Percentiles rank a stretch among this genome's conserved stretches.
Evolutionary conservation across 2,113 vertebrate species (phyloP).

Genomic region (Camarhynchus parvulus): DNA sequence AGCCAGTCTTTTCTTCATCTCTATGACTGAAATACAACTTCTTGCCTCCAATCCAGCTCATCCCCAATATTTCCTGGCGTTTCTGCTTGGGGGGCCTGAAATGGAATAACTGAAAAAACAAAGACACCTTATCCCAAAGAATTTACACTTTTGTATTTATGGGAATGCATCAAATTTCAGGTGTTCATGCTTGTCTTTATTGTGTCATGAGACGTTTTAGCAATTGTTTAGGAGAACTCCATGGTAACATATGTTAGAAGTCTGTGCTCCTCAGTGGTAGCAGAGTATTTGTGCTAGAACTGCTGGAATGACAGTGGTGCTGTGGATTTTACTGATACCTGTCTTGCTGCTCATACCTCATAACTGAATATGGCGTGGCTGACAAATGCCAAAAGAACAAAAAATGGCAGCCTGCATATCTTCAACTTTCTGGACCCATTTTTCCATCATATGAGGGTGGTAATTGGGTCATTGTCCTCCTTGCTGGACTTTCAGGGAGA

Average conservation of each 20-base stretch:
- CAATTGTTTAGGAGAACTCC: background rate
- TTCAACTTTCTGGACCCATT: background rate
- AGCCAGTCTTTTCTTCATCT: background rate
- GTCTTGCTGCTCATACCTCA: background rate
- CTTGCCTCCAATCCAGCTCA: background rate
- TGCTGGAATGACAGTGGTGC: background rate
- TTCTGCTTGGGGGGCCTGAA: background rate
- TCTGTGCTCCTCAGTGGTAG: background rate
- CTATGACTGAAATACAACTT: background rate
- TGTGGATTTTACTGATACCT: background rate
- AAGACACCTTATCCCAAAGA: background rate
- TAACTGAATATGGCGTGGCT: background rate
- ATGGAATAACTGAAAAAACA: background rate
- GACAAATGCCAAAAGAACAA: background rate
- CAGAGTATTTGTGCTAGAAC: background rate
- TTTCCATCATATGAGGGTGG: background rate
- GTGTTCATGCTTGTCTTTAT: background rate
- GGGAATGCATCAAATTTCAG: background rate
- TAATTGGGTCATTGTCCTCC: background rate
- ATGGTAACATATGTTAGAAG: fast-evolving
- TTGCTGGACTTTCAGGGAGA: background rate
- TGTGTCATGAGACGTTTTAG: background rate
- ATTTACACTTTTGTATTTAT: background rate
- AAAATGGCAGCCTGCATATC: background rate
- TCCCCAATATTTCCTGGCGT: background rate